These are phyloP conservation scores for Philaenus spumarius DNA, from an alignment of 1,140 invertebrate genomes.

Conservation along the genomic window DNA sequence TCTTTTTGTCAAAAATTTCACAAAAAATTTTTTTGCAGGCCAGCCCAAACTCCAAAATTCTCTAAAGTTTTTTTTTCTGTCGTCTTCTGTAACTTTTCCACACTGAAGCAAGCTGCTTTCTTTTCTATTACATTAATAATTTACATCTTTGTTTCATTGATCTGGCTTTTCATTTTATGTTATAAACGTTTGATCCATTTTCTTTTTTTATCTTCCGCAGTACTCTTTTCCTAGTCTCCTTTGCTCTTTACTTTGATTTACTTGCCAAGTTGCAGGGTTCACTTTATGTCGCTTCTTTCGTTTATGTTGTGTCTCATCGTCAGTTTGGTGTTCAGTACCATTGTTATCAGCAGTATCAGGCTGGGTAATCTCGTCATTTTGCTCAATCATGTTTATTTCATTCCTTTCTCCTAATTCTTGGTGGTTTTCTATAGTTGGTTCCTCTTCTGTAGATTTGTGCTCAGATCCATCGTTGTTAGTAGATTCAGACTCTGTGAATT, in stretches of 20 bases:
- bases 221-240: slow-evolving; percentile 10
- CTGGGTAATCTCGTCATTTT: not conserved
- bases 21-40: slow-evolving; percentile 8
- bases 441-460: not conserved
- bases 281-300: slow-evolving; percentile 12
- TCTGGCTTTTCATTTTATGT: slow-evolving; percentile 8
- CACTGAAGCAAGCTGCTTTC: slow-evolving; percentile 10
- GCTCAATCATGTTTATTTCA: not conserved
- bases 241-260: slow-evolving; percentile 2
- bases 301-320: not conserved
- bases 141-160: slow-evolving; percentile 11
- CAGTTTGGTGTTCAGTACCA: not conserved
- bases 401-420: not conserved
- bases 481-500: not conserved
- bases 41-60: slow-evolving; percentile 15
- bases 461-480: not conserved
- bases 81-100: not conserved
- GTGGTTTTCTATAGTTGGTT: not conserved
- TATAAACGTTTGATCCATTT: not conserved
- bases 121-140: slow-evolving; percentile 11
- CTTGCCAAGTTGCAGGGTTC: not conserved
- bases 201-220: slow-evolving; percentile 3
- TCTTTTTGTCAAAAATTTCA: too few species aligned
- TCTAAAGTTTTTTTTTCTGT: slow-evolving; percentile 5
- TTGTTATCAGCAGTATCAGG: not conserved